Base-by-base conservation (phyloP, 2,113 vertebrate genomes). In the Dermatemys mawii region DNA sequence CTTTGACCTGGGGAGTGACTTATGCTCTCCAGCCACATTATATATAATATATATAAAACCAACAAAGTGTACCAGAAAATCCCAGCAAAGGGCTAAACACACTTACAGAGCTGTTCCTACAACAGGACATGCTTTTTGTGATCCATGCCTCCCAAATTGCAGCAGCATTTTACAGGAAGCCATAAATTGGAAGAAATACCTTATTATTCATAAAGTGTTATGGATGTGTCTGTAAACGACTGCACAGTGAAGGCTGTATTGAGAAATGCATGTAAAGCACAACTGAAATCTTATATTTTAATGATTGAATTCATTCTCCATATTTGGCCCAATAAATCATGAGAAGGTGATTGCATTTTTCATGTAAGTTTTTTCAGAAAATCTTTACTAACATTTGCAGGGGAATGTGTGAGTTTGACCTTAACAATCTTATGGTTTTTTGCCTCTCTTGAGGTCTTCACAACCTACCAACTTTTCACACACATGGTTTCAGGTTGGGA, bases 111-210 rank as follows among this genome's bases (percentile, higher is more conserved):
- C 83, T 91, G 55, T 91, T 96, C 88, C 55, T 88, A 83, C 73
- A 48, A 46, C 67, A 51, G 93, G 92, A 94, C 78, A 79, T 19
- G 46, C 19, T 95, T 93, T 92, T 87, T 95, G 87, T 82, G 92
- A 81, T 76, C 89, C 92, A 57, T 83, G 44, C 67, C 73, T 94
- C 83, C 87, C 55, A 89, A 96, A 89, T 48, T 90, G 82, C 84
- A 70, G 82, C 88, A 89, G 83, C 53, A 3, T 91, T 96, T 97
- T 95, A 91, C 82, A 82, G 85, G 75, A 53, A 44, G 8, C 78
- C 16, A 7, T 95, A 93, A 94, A 95, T 91, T 84, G 90, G 87
- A 93, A 84, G 80, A 96, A 91, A 81, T 90, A 70, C 35, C 90
- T 94, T 91, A 91, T 92, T 96, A 86, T 95, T 95, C 91, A 54